Conservation (phyloP, 2,113 vertebrate species). For the Loxodonta africana region DNA sequence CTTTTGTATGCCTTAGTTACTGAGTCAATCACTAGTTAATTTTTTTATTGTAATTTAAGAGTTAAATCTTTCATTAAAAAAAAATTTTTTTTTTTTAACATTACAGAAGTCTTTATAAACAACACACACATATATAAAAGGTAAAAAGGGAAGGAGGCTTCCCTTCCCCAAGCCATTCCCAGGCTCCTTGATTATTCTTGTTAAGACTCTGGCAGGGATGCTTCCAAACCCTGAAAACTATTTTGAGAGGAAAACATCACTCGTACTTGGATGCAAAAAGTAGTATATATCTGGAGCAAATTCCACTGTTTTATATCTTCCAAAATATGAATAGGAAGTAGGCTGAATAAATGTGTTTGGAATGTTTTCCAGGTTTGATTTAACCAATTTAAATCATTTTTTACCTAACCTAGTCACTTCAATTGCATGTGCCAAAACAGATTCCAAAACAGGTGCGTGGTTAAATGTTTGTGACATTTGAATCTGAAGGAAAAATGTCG, state of each 20-base stretch:
- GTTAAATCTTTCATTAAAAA: conserved; percentile 3
- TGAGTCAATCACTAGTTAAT: not conserved
- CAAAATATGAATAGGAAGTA: not conserved
- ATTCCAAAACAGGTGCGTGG: not conserved
- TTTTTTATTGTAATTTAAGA: not conserved
- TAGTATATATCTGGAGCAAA: not conserved
- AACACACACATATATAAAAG: not conserved
- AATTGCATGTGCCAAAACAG: not conserved
- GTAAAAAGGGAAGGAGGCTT: not conserved
- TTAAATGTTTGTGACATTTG: not conserved
- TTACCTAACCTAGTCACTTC: too few relatives aligned
- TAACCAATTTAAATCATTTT: not conserved
- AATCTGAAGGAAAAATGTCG: not conserved
- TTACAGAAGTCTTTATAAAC: not conserved
- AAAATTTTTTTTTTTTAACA: not conserved
- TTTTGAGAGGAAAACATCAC: not conserved
- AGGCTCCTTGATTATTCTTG: not conserved
- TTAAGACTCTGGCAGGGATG: not conserved
- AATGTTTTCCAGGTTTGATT: not conserved
- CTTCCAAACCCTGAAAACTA: not conserved
- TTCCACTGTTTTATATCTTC: not conserved
- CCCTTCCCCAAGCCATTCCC: not conserved
- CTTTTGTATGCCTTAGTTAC: not conserved
- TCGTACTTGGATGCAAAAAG: not conserved
- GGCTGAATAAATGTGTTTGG: not conserved